Percentiles rank a stretch among this genome's conserved stretches.
phyloP scores from a whole-genome alignment of 2,113 vertebrate genomes.

The Microtus montanus region DNA sequence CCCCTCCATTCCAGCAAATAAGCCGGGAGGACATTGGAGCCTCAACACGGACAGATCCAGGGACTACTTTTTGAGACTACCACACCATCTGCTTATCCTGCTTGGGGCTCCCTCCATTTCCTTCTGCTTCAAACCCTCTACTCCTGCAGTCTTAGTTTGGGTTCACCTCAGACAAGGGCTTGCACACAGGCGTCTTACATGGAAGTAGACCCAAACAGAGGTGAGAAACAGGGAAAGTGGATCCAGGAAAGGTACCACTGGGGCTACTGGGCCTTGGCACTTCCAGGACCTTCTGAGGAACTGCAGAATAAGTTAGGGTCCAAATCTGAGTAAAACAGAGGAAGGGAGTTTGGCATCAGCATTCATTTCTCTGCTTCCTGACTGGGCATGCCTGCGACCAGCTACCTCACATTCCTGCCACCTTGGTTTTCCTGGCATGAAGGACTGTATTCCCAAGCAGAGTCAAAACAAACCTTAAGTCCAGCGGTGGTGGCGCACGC shows the following conservation, averaged over 20 bases:
- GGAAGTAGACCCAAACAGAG: neutral
- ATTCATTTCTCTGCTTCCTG: neutral
- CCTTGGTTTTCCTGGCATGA: neutral
- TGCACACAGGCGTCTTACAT: neutral
- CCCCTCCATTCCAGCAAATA: neutral
- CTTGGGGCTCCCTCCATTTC: neutral
- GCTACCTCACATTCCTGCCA: neutral
- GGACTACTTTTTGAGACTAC: neutral
- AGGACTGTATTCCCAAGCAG: neutral
- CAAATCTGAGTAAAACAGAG: neutral
- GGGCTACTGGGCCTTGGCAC: neutral
- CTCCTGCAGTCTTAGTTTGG: neutral
- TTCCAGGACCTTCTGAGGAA: neutral
- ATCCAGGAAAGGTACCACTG: no score
- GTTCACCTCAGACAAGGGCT: neutral
- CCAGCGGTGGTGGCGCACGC: neutral
- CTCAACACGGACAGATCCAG: neutral
- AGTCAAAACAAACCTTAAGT: neutral
- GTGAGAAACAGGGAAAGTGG: neutral
- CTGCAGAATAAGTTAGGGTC: neutral
- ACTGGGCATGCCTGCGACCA: neutral
- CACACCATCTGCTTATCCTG: neutral
- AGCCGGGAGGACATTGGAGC: neutral
- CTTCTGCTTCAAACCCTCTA: neutral
- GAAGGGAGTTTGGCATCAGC: neutral